Base-by-base conservation (phyloP, 2,888 invertebrate genomes). In the Cantharis flavilabris region DNA sequence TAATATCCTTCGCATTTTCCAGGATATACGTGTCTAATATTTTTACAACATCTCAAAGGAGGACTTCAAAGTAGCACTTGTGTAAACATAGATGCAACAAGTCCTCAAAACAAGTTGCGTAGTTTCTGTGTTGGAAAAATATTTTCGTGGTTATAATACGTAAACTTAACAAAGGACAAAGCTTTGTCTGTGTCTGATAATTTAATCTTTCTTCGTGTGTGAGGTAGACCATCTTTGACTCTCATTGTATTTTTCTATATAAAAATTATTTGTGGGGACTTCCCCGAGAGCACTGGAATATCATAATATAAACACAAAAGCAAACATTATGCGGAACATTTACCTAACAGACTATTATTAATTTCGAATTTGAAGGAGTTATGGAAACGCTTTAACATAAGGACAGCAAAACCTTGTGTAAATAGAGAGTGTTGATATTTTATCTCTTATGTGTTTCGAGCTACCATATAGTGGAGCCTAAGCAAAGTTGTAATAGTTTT, bases 401-500 rank as follows among this genome's bases (percentile, higher is more conserved):
- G 20, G 23, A 69, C 62, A 72, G 67, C 72, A 70, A 70, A 73
- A 73, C 73, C 23, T 62, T 63, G 63, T 70, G 70, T 30, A 73
- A 70, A 73, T 63, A 73, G 63, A 70, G 70, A 73, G 30, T 73
- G 73, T 69, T 73, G 69, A 69, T 70, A 62, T 70, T 70, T 73
- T 73, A 73, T 73, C 73, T 62, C 62, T 9, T 28, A 63, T 70
- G 69, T 73, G 69, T 69, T 65, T 67, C 13, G 9, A 69, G 23
- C 23, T 63, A 28, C 16, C 69, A 69, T 69, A 73, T 49, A 49
- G 49, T 13, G n/a, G n/a, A 49, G 49, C n/a, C 49, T 49, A 49
- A 49, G 49, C 49, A n/a, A 49, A 49, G 49, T 49, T 49, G 49
- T 49, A 49, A 49, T 49, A 49, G 49, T 49, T 49, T 49, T 49